Evolutionary conservation across 1,140 invertebrate genomes (phyloP), one percentile per base, ranked within the genome.

Genomic region (Drosophila sechellia): DNA sequence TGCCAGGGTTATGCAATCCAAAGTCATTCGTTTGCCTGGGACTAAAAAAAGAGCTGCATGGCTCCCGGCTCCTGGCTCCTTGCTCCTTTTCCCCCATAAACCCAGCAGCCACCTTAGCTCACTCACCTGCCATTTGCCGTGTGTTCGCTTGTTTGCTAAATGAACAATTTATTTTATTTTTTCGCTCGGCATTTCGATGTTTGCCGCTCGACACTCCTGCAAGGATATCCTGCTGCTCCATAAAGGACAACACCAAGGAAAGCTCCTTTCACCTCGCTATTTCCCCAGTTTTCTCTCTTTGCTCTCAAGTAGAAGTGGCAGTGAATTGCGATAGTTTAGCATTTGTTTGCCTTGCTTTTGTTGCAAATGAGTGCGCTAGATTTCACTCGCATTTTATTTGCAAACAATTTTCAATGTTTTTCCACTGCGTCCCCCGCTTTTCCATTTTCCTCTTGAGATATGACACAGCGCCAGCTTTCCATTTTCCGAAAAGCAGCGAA

Each of bases 371-470:
- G 79, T 84, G 80, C 81, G 80, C 72, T 84, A 80, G 77, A 84
- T 84, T 84, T 84, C 80, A 85, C 77, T 84, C 85, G 81, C 77
- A 84, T 85, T 84, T 84, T 80, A 84, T 84, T 77, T 77, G 81
- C 81, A 66, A 80, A 77, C 72, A 79, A 64, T 85, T 75, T 74
- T 63, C 80, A 57, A 55, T 81, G 69, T 46, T 53, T 64, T 77
- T 22, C 43, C 31, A 39, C 17, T 57, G 53, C 68, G 48, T 22
- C 40, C 25, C n/a, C 27, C 12, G 13, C 0, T 17, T 40, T 63
- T 37, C 39, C 34, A 42, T 31, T 46, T 25, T 39, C 31, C 35
- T 39, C 42, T 48, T 15, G 40, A 64, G 63, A 64, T 64, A 66
- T 66, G 59, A 66, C 48, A 48, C 54, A 56, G 25, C 22, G 27